Conservation (phyloP, 1,140 invertebrate genomes). For the Microplitis demolitor region DNA sequence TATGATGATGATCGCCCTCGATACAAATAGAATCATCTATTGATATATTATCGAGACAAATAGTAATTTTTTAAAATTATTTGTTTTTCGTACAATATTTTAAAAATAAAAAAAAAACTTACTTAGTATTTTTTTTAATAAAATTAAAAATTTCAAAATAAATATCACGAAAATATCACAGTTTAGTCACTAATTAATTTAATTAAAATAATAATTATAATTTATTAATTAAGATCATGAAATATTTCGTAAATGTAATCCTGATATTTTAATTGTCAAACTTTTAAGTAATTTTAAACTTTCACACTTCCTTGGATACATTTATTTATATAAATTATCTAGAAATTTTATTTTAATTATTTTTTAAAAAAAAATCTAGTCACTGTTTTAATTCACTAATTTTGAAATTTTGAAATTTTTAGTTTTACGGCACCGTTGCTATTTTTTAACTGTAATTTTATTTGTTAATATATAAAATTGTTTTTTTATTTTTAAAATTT, state of each 20-base stretch:
- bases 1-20: neutral
- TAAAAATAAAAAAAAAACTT: conserved; percentile 14
- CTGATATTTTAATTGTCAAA: conserved; percentile 3
- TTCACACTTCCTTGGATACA: conserved; percentile 32
- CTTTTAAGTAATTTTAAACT: conserved; percentile 35
- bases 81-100: too few relatives aligned
- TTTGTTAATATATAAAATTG: neutral
- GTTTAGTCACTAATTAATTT: neutral
- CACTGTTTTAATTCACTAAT: too few relatives aligned
- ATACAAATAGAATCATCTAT: too few relatives aligned
- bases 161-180: conserved; percentile 10
- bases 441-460: too few relatives aligned
- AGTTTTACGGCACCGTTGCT: too few relatives aligned
- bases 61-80: too few relatives aligned
- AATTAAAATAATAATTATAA: neutral
- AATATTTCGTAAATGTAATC: conserved; percentile 27
- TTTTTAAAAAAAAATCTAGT: too few relatives aligned
- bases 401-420: too few relatives aligned
- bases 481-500: neutral
- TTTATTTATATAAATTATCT: conserved; percentile 22
- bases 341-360: neutral
- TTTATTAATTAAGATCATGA: conserved; percentile 13
- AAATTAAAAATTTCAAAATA: conserved; percentile 20
- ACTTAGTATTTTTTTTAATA: conserved; percentile 24
- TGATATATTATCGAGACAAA: too few relatives aligned